Percentiles rank a stretch among this genome's conserved stretches.
phyloP scores from a whole-genome alignment of 2,797 vertebrate species.

The Gallinago solitaria region DNA sequence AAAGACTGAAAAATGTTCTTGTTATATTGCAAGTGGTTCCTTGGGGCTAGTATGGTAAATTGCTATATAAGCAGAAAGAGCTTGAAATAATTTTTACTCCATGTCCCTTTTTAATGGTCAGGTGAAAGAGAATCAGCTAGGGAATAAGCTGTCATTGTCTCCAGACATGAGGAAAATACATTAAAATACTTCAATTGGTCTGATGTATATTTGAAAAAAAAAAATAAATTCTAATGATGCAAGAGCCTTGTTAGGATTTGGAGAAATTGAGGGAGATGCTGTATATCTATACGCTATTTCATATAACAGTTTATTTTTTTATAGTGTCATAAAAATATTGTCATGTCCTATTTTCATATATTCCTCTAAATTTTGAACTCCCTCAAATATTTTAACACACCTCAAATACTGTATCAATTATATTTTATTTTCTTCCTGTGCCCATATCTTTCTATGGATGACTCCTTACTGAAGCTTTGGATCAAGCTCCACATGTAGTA shows the following conservation, averaged over 20 bases:
- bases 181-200: neutral
- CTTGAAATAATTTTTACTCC: neutral
- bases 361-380: neutral
- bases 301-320: neutral
- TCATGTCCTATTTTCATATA: neutral
- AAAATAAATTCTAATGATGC: neutral
- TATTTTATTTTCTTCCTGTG: neutral
- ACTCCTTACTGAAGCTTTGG: neutral
- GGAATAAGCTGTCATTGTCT: neutral
- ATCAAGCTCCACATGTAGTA: neutral
- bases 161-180: neutral
- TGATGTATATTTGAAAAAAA: neutral
- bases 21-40: neutral
- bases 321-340: neutral
- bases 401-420: neutral
- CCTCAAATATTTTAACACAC: neutral
- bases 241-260: neutral
- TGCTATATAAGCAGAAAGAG: neutral
- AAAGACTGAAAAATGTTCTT: neutral
- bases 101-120: neutral
- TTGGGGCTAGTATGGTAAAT: neutral
- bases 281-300: neutral
- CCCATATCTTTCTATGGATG: neutral
- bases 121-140: neutral
- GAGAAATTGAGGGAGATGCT: neutral